Conservation (phyloP, 2,797 vertebrate genomes). For the Hipposideros larvatus region DNA sequence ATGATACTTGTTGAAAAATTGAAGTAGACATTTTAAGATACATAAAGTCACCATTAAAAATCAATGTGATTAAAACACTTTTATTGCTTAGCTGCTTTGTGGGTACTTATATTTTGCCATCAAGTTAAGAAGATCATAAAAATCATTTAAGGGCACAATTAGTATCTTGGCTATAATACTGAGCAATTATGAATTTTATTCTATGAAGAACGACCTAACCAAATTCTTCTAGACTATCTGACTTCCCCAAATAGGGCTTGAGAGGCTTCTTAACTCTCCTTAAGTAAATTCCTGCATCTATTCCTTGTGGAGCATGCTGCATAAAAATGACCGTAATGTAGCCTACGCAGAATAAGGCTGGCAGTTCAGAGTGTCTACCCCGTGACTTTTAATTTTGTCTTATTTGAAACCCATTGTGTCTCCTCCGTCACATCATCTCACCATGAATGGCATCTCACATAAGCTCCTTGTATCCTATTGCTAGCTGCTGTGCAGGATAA, state of each 20-base stretch:
- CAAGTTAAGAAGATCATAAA: slow-evolving; percentile 55
- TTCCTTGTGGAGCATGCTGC: neutral
- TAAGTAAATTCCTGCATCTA: slow-evolving; percentile 34
- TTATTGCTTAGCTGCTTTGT: slow-evolving; percentile 50
- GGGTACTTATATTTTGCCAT: slow-evolving; percentile 10
- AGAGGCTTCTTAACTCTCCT: slow-evolving; percentile 19
- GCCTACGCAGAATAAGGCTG: neutral
- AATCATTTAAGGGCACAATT: slow-evolving; percentile 57
- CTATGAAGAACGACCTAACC: slow-evolving; percentile 52
- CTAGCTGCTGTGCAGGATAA: neutral
- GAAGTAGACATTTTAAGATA: slow-evolving; percentile 3
- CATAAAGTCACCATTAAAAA: neutral
- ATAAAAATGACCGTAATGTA: neutral
- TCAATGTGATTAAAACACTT: slow-evolving; percentile 61
- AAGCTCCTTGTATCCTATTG: neutral
- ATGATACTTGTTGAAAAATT: slow-evolving; percentile 22
- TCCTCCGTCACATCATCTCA: neutral
- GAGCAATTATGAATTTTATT: slow-evolving; percentile 32
- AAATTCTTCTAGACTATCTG: slow-evolving; percentile 51
- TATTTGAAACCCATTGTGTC: neutral
- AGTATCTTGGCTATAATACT: slow-evolving; percentile 29
- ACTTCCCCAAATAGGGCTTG: neutral
- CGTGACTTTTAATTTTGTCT: neutral
- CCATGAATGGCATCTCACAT: neutral
- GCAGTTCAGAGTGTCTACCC: neutral